Conservation (phyloP, 2,797 vertebrate species). For the Syngnathus acus region DNA sequence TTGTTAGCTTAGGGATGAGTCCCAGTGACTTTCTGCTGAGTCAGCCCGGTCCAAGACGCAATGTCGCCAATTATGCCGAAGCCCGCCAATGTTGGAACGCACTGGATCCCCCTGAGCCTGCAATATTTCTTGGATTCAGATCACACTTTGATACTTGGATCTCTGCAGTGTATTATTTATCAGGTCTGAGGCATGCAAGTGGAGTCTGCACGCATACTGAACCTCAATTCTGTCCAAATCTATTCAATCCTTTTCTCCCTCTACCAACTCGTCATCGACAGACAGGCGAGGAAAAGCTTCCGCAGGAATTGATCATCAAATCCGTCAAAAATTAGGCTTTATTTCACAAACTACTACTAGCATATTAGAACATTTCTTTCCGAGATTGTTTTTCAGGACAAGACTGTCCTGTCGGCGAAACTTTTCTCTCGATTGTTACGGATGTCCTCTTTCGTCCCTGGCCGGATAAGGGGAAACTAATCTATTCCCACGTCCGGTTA, state of each 20-base stretch:
- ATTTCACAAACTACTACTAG: no score
- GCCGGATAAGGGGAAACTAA: slow-evolving; percentile 15
- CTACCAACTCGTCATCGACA: not conserved
- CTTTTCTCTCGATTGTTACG: not conserved
- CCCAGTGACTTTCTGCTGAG: not conserved
- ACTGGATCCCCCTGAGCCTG: not conserved
- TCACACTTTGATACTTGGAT: not conserved
- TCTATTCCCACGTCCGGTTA: slow-evolving; percentile 51
- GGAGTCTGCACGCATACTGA: not conserved
- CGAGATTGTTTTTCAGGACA: not conserved
- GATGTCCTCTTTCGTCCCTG: not conserved
- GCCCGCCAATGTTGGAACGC: not conserved
- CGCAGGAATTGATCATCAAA: no score
- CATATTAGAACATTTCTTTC: no score
- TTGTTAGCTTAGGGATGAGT: not conserved
- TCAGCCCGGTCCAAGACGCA: not conserved
- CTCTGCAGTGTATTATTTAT: slow-evolving; percentile 1
- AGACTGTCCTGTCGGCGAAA: not conserved
- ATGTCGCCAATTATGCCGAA: not conserved
- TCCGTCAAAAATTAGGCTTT: no score
- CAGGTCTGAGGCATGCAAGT: not conserved
- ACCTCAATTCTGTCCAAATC: not conserved
- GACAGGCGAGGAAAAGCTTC: not conserved
- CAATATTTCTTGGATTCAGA: not conserved
- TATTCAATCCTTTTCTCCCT: no score